phyloP scores from a whole-genome alignment of 2,797 vertebrate genomes.

The Perodicticus potto region DNA sequence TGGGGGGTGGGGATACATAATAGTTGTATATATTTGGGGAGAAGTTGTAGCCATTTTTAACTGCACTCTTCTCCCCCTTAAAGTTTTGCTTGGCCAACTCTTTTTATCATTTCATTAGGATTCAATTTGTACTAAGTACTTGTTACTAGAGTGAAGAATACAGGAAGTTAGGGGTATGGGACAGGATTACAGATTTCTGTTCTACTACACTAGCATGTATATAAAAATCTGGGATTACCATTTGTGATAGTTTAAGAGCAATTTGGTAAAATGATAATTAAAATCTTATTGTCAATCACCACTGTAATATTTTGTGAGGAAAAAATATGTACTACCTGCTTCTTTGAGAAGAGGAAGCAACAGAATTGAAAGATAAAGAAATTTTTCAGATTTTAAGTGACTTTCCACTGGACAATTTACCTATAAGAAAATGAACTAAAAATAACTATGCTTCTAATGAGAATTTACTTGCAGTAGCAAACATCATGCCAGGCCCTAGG shows the following conservation, averaged over 20 bases:
- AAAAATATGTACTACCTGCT: neutral
- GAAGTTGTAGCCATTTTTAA: neutral
- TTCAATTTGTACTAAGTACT: neutral
- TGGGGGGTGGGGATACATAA: too few relatives aligned
- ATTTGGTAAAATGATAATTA: neutral
- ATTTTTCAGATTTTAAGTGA: neutral
- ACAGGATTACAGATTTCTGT: neutral
- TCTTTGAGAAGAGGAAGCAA: conserved; percentile 9
- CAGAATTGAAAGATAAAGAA: neutral
- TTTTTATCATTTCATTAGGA: neutral
- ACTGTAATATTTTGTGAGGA: neutral
- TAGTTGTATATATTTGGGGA: too few relatives aligned
- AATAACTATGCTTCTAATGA: neutral
- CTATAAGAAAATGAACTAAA: neutral
- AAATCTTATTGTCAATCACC: neutral
- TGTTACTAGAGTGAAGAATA: neutral
- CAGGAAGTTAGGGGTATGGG: neutral
- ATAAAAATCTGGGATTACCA: neutral
- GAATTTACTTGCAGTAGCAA: neutral
- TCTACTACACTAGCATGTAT: neutral
- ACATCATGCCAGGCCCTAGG: neutral
- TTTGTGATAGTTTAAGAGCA: neutral
- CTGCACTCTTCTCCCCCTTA: neutral
- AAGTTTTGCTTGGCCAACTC: neutral
- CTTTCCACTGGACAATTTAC: neutral